Evolutionary conservation across 2,113 vertebrate genomes (phyloP).

Genomic region (Scatophagus argus): DNA sequence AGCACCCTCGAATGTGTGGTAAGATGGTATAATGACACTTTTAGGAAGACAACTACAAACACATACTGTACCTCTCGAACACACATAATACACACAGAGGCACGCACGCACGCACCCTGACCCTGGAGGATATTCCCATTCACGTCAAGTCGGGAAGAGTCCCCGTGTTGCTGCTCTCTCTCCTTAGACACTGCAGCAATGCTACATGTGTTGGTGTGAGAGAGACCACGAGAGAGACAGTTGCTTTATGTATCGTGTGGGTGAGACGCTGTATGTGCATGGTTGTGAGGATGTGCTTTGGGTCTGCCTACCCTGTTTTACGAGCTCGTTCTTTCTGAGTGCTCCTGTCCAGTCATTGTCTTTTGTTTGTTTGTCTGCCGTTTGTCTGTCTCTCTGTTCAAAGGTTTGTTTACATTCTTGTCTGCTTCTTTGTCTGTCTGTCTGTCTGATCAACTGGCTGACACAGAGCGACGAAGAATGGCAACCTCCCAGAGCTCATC

Average conservation of each 20-base stretch:
- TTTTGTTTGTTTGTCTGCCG: background rate
- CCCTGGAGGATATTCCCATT: constrained; percentile 28
- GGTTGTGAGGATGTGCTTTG: constrained; percentile 4
- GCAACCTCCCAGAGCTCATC: constrained; percentile 83
- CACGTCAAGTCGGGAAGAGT: constrained; percentile 21
- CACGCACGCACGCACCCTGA: background rate
- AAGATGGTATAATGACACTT: background rate
- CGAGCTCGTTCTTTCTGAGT: constrained; percentile 4
- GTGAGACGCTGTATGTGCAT: background rate
- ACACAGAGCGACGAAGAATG: constrained; percentile 83
- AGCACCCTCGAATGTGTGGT: too few species aligned
- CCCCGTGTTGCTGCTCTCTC: constrained; percentile 34
- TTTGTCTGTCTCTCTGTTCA: background rate
- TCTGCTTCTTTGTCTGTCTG: constrained; percentile 22
- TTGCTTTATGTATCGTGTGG: constrained; percentile 26
- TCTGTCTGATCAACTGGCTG: constrained; percentile 22
- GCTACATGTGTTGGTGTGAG: constrained; percentile 36
- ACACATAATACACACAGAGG: background rate
- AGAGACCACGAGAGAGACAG: constrained; percentile 33
- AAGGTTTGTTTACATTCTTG: constrained; percentile 29
- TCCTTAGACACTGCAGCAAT: constrained; percentile 27
- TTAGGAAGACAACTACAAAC: background rate
- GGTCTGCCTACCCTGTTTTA: constrained; percentile 27
- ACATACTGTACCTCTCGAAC: too few species aligned
- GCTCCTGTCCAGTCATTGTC: constrained; percentile 2